A percentile compares a stretch with the other conserved stretches of the same genome.
These are phyloP conservation scores for Turnix velox DNA, from an alignment of 2,113 vertebrate genomes.

Conservation along the genomic window DNA sequence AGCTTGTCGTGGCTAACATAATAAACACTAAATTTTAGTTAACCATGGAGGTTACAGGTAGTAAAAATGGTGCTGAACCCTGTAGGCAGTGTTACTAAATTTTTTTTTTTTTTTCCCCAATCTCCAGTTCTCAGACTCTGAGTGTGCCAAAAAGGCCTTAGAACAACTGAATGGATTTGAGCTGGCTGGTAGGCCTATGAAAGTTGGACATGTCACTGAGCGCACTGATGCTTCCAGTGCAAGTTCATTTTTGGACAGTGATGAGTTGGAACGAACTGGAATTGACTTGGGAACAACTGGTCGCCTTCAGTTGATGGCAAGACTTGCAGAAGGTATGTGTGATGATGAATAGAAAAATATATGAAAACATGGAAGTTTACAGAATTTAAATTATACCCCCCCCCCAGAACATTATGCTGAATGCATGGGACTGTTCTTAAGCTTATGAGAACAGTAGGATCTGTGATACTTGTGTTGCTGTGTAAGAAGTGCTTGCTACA, in stretches of 20 bases:
- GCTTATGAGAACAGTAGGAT: background rate
- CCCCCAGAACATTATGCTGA: background rate
- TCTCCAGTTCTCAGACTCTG: conserved; percentile 88
- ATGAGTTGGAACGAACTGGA: conserved; percentile 91
- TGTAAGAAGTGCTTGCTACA: background rate
- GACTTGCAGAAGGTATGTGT: conserved; percentile 88
- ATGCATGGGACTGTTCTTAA: background rate
- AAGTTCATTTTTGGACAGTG: conserved; percentile 91
- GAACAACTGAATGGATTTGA: conserved; percentile 97
- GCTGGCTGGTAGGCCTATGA: conserved; percentile 94
- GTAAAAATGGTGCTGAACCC: background rate
- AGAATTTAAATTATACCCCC: background rate
- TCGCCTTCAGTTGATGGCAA: conserved; percentile 92
- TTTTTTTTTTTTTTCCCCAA: background rate
- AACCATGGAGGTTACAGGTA: background rate
- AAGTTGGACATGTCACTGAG: conserved; percentile 96
- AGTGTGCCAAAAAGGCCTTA: conserved; percentile 95
- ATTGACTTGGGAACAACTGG: conserved; percentile 94
- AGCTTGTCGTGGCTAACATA: too few species aligned
- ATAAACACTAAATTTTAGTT: too few species aligned
- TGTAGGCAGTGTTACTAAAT: background rate
- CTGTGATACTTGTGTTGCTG: background rate
- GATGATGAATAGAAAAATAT: background rate
- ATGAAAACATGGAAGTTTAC: too few species aligned
- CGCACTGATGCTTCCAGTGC: conserved; percentile 86